Percentiles rank a stretch among this genome's conserved stretches.
These are phyloP conservation scores for Pelodytes ibericus DNA, from an alignment of 2,797 vertebrate species.

Conservation along the genomic window DNA sequence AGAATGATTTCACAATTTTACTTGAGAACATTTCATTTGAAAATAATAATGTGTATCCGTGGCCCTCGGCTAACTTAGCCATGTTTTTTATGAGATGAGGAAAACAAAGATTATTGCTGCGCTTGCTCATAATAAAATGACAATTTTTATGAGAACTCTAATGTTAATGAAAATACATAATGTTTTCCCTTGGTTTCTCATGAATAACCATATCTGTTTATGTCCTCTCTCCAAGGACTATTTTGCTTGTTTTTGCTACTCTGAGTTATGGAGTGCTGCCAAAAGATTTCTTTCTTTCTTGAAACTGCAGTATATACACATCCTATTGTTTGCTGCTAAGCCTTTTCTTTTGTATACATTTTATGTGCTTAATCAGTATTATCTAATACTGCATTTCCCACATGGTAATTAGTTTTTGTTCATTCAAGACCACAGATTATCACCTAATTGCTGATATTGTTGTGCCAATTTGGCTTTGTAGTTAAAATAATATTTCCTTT, in stretches of 20 bases:
- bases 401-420: constrained; percentile 16
- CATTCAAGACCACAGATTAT: constrained; percentile 14
- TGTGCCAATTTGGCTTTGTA: not conserved
- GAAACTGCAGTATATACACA: constrained; percentile 11
- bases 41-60: not conserved
- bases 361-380: constrained; percentile 29
- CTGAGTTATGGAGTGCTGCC: not conserved
- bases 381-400: constrained; percentile 16
- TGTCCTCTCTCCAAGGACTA: not conserved
- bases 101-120: constrained; percentile 6
- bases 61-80: constrained; percentile 1
- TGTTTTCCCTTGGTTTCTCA: constrained; percentile 6
- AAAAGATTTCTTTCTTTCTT: not conserved
- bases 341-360: constrained; percentile 9
- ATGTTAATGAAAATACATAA: constrained; percentile 6
- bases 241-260: not conserved
- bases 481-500: not conserved
- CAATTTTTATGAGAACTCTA: constrained; percentile 17
- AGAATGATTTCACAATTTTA: constrained; percentile 10
- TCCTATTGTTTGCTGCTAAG: constrained; percentile 8
- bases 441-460: constrained; percentile 11
- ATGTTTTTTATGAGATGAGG: not conserved
- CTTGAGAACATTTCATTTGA: constrained; percentile 1
- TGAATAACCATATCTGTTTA: constrained; percentile 17
- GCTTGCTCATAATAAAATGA: not conserved